phyloP scores from a whole-genome alignment of 2,888 invertebrate species.

The Yponomeuta malinellus region DNA sequence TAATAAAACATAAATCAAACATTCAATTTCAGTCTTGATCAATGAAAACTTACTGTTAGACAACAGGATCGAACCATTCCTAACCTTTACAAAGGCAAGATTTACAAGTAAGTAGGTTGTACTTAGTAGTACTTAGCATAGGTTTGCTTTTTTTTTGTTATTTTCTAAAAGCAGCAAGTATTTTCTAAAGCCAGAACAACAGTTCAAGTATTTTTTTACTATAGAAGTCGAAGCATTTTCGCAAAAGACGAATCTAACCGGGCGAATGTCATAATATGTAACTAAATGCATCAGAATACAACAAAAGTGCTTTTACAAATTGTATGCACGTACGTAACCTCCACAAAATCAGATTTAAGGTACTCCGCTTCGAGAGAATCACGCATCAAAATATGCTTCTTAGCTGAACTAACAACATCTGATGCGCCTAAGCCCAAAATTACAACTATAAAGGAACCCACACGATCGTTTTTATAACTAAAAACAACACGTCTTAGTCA shows the following conservation, averaged over 20 bases:
- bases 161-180: no score
- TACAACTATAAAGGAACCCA: not conserved
- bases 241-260: not conserved
- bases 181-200: no score
- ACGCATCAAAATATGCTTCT: not conserved
- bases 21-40: slow-evolving; percentile 68
- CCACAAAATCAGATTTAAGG: not conserved
- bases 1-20: slow-evolving; percentile 27
- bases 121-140: not conserved
- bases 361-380: not conserved
- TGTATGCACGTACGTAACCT: not conserved
- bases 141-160: not conserved
- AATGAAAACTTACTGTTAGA: slow-evolving; percentile 36
- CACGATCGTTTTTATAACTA: not conserved
- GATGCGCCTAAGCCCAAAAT: not conserved
- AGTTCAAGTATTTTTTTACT: no score
- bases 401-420: not conserved
- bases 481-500: not conserved
- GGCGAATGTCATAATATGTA: not conserved
- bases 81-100: not conserved
- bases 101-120: not conserved
- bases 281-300: not conserved
- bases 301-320: not conserved
- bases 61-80: not conserved
- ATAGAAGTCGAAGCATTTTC: not conserved